These are phyloP conservation scores for Himalopsyche kuldschensis DNA, from an alignment of 2,888 invertebrate genomes.

Conservation along the genomic window DNA sequence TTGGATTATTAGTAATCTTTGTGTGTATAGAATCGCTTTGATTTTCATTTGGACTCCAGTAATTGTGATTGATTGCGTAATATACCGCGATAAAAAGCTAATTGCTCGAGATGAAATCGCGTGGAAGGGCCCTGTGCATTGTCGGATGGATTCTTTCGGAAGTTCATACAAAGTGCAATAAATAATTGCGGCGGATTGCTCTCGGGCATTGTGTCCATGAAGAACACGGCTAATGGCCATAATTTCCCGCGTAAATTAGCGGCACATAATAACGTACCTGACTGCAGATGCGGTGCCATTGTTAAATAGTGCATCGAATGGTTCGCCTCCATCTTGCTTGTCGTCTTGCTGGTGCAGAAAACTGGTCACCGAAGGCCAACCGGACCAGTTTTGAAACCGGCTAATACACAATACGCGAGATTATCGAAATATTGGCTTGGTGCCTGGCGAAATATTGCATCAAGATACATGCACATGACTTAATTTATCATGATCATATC, in stretches of 20 bases:
- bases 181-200: neutral
- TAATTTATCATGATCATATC: too few relatives aligned
- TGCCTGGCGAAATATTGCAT: neutral
- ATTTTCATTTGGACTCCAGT: too few relatives aligned
- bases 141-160: neutral
- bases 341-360: neutral
- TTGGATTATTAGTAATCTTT: too few relatives aligned
- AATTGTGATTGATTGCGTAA: neutral
- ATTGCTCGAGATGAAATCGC: neutral
- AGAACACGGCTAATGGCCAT: neutral
- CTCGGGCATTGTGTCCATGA: neutral
- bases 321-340: neutral
- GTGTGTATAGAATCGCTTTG: too few relatives aligned
- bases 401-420: neutral
- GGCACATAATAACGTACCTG: neutral
- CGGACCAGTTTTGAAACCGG: neutral
- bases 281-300: neutral
- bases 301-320: constrained; percentile 9
- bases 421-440: neutral
- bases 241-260: neutral
- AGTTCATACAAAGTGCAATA: neutral
- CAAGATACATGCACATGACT: too few relatives aligned
- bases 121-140: neutral
- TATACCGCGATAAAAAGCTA: neutral
- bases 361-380: neutral